Base-by-base conservation (phyloP, 1,140 invertebrate genomes). In the Drosophila mojavensis region DNA sequence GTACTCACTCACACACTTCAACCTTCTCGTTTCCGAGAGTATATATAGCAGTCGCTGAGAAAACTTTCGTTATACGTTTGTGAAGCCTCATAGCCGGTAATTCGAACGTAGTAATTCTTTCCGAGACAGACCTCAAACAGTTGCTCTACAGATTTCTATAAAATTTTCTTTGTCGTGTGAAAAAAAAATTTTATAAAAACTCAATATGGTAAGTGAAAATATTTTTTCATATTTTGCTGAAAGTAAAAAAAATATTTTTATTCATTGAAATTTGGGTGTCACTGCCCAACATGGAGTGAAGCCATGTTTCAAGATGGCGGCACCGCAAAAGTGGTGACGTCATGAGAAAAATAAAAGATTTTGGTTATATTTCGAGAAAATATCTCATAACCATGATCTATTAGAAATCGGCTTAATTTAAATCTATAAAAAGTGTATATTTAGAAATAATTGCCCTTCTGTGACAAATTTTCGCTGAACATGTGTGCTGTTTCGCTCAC, bases 11-110 rank as follows among this genome's bases (percentile, higher is more conserved):
- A 73, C 41, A 73, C 70, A 60, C 4, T 1, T 6, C 67, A 45
- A 54, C 3, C 47, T 39, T 41, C 28, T 24, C 11, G 43, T 33
- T 61, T 63, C 50, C 20, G 66, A 75, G 54, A 66, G 59, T 83
- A 79, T 86, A 86, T 74, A 88, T 88, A 85, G 71, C 62, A 80
- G 69, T 47, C 84, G 15, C 9, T 15, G 61, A 4, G 24, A 33
- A 17, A 73, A 39, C 4, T 63, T 67, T 70, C 66, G 47, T 59
- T 68, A 69, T 83, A 88, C 84, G 83, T 86, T 86, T 86, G 83
- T 88, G 30, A 88, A 86, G 77, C 83, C 83, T 86, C 83, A 86
- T 86, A 83, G 50, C 83, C 84, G 83, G 83, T 60, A 79, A 63
- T 77, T 83, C 84, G 83, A 86, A 86, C 83, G 83, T 88, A 79